Evolutionary conservation across 2,888 invertebrate genomes (phyloP), one percentile per base, ranked within the genome.

Genomic region (Ectobius pallidus): DNA sequence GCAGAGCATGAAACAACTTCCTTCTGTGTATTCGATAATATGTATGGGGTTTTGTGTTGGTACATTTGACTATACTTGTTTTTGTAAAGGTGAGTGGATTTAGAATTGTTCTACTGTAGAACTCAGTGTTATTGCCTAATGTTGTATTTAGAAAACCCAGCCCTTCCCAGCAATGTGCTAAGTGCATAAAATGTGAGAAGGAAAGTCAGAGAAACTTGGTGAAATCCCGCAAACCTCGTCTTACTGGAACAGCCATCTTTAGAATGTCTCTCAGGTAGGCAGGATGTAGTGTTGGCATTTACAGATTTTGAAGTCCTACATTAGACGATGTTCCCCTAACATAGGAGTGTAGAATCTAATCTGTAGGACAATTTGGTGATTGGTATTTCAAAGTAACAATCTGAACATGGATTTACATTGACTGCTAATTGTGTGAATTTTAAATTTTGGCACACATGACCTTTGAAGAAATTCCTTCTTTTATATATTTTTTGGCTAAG

Each of bases 191-290:
- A 20, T 44, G 65, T 55, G 69, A 70, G 42, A 52, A 44, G 65
- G 74, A 69, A 46, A 22, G 49, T 44, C 69, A 68, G 20, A 49
- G 42, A 39, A 32, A 39, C 44, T 52, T 49, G 63, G 32, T 69
- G 67, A 34, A 58, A 34, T 65, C 52, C 52, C 61, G 70, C 30
- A 76, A 74, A 77, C 81, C 80, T 79, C 81, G 82, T 79, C 85
- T 88, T 86, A 90, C 90, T 78, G 91, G 91, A 84, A 91, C 90
- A 83, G 91, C 91, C 87, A 89, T 91, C 84, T 87, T 91, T 86
- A 88, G 87, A 88, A 91, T 91, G 91, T 90, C 90, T 83, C 84
- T 91, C 88, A 92, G 91, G 92, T 90, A 77, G 70, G 69, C 55
- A 62, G 70, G 71, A 34, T 3, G 46, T 11, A 32, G 0, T n/a